Conservation (phyloP, 2,113 vertebrate species). For the Petroica traversi region DNA sequence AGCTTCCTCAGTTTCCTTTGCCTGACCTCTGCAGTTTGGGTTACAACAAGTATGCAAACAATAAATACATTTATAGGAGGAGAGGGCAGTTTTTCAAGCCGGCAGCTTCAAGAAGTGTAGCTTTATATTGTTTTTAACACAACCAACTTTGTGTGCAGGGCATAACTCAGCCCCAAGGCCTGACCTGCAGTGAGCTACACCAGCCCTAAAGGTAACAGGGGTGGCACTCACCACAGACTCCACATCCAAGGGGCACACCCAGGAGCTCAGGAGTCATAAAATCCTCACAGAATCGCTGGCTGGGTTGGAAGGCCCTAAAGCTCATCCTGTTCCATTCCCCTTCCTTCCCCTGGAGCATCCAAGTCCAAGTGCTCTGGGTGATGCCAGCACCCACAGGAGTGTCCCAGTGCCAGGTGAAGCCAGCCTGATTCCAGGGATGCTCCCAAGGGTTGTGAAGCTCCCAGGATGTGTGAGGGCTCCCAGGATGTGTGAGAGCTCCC, state of each 20-base stretch:
- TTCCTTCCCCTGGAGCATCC: not conserved
- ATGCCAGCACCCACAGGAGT: not conserved
- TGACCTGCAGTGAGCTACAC: not conserved
- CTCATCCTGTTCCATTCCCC: accelerated
- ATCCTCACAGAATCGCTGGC: not conserved
- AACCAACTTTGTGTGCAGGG: not conserved
- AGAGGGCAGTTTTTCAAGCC: not conserved
- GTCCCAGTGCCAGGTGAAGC: not conserved
- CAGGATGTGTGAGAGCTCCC: not conserved
- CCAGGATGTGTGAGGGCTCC: not conserved
- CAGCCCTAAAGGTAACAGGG: too few relatives aligned
- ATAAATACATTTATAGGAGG: not conserved
- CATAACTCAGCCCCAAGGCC: not conserved
- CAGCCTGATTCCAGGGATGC: not conserved
- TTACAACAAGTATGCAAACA: not conserved
- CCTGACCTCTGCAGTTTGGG: not conserved
- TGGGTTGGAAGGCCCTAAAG: not conserved
- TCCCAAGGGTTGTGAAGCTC: not conserved
- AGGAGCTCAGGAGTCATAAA: not conserved
- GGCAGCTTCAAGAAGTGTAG: not conserved
- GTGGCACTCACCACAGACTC: not conserved
- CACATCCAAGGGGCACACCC: not conserved
- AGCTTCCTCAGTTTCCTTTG: not conserved
- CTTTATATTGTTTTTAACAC: not conserved
- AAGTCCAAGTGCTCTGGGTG: not conserved